A percentile compares a stretch with the other conserved stretches of the same genome.
These are phyloP conservation scores for Omphaloscelis lunosa DNA, from an alignment of 2,888 invertebrate genomes.

Conservation along the genomic window DNA sequence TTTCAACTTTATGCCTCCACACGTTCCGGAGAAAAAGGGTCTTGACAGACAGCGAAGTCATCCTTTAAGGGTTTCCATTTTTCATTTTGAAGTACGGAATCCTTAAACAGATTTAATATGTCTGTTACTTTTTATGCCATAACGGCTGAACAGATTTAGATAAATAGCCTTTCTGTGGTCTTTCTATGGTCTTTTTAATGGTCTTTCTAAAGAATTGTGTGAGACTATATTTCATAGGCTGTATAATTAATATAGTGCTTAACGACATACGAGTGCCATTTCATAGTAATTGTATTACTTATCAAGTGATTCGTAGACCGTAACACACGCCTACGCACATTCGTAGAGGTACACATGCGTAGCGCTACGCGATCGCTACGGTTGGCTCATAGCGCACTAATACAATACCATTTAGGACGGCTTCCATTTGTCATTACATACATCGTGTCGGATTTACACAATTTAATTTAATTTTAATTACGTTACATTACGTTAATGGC, in stretches of 20 bases:
- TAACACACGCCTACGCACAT: constrained; percentile 20
- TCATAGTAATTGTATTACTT: background rate
- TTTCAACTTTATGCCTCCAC: too few relatives aligned
- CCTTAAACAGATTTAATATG: too few relatives aligned
- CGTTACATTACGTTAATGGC: constrained; percentile 21
- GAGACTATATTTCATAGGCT: background rate
- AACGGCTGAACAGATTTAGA: too few relatives aligned
- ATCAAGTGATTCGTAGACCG: background rate
- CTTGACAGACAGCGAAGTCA: too few relatives aligned
- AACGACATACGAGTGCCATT: background rate
- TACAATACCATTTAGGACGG: constrained; percentile 11
- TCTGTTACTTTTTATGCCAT: too few relatives aligned
- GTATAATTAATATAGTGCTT: background rate
- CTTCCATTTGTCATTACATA: constrained; percentile 22
- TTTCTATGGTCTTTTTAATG: too few relatives aligned
- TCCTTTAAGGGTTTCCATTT: too few relatives aligned
- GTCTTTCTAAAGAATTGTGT: background rate
- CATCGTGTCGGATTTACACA: constrained; percentile 15
- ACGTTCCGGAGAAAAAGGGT: too few relatives aligned
- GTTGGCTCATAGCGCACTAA: background rate
- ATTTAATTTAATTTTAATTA: constrained; percentile 42
- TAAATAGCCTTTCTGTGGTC: too few relatives aligned
- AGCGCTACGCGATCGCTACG: constrained; percentile 39
- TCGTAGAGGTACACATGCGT: constrained; percentile 27
- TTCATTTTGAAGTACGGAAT: too few relatives aligned